Evolutionary conservation across 2,888 invertebrate species (phyloP).

Genomic region (Drosophila formosana): DNA sequence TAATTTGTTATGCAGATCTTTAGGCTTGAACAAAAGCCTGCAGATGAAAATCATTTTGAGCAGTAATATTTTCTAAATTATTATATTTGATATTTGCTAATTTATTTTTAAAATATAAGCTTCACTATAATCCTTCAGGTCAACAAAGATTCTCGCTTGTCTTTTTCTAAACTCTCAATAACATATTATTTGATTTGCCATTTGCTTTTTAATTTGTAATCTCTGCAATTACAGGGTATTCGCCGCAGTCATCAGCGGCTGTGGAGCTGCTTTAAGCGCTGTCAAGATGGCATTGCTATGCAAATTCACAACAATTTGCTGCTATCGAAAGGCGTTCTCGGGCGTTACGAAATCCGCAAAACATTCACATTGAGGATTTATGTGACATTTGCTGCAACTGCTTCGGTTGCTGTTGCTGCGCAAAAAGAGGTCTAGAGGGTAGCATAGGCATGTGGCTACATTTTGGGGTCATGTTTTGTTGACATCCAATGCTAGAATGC

Average conservation of each 20-base stretch:
- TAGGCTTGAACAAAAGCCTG: too few species aligned
- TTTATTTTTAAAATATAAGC: too few species aligned
- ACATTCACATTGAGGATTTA: constrained; percentile 37
- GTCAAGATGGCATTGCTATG: constrained; percentile 51
- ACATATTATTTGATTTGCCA: too few species aligned
- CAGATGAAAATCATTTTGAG: too few species aligned
- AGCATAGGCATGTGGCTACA: constrained; percentile 18
- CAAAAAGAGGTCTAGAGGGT: not conserved
- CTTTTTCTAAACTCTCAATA: too few species aligned
- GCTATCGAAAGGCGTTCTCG: constrained; percentile 25
- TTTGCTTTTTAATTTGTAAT: too few species aligned
- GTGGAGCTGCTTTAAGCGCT: not conserved
- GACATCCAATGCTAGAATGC: constrained; percentile 49
- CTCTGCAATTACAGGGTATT: constrained; percentile 26
- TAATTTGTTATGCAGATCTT: too few species aligned
- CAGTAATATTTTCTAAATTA: too few species aligned
- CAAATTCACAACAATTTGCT: constrained; percentile 40
- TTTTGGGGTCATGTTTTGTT: constrained; percentile 71
- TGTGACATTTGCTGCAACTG: constrained; percentile 31
- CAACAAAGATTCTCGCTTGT: too few species aligned
- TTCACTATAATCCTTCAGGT: too few species aligned
- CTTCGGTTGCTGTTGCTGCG: not conserved
- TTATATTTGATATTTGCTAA: too few species aligned
- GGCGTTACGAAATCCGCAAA: constrained; percentile 29
- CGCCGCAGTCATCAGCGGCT: constrained; percentile 1